phyloP scores from a whole-genome alignment of 2,113 vertebrate genomes.

The Chloebia gouldiae region DNA sequence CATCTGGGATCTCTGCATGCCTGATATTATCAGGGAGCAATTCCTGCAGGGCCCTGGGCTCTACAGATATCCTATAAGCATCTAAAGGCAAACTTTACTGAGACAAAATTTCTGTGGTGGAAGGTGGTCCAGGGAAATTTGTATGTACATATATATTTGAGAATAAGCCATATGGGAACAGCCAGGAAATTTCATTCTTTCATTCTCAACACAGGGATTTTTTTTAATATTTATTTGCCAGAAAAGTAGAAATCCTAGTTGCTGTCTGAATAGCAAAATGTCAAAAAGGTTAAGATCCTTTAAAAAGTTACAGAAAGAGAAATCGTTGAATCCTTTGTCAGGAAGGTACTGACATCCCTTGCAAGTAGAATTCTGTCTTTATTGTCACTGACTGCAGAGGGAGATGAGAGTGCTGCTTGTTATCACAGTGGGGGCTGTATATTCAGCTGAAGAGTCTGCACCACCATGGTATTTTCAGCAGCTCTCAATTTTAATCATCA shows the following conservation, averaged over 20 bases:
- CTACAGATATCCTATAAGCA: not conserved
- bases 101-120: not conserved
- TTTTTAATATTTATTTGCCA: not conserved
- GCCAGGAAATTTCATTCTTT: not conserved
- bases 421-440: not conserved
- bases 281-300: not conserved
- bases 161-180: not conserved
- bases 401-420: not conserved
- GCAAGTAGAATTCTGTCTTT: not conserved
- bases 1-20: not conserved
- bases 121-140: not conserved
- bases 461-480: constrained; percentile 16
- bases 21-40: not conserved
- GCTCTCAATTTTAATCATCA: not conserved
- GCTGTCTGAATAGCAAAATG: not conserved
- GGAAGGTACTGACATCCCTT: not conserved
- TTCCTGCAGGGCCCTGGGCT: not conserved
- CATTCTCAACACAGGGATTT: not conserved
- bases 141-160: not conserved
- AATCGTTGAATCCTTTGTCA: not conserved
- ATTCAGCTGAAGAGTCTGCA: not conserved
- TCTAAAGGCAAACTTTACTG: not conserved
- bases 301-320: not conserved
- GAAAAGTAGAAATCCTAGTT: not conserved
- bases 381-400: not conserved